A percentile compares a stretch with the other conserved stretches of the same genome.
Conservation (phyloP, 2,797 vertebrate species). For the Catharus ustulatus region DNA sequence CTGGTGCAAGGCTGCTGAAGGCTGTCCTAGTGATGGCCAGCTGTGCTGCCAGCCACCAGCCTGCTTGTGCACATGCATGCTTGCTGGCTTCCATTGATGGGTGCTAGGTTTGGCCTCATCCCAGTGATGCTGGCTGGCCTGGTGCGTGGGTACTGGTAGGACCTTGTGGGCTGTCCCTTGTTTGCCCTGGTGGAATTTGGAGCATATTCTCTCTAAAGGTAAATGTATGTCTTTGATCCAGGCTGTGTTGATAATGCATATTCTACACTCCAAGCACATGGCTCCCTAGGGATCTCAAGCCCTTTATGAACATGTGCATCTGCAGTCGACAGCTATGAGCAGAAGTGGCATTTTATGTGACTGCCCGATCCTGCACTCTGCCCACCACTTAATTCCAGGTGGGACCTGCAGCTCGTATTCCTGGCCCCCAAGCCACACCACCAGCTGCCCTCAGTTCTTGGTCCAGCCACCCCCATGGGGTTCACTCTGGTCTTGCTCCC, state of each 20-base stretch:
- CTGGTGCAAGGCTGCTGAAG: neutral
- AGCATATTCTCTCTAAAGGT: neutral
- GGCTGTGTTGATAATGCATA: accelerated
- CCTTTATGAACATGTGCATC: neutral
- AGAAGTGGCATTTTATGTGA: neutral
- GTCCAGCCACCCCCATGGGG: neutral
- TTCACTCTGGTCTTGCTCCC: neutral
- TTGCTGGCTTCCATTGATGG: neutral
- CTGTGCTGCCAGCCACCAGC: neutral
- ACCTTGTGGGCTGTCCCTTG: neutral
- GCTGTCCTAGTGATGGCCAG: neutral
- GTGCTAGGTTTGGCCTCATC: neutral
- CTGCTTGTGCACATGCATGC: neutral
- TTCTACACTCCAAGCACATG: neutral
- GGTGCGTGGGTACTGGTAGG: neutral
- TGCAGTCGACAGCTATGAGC: accelerated
- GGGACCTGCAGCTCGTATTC: neutral
- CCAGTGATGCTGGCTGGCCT: neutral
- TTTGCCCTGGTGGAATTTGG: neutral
- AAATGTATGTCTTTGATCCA: neutral
- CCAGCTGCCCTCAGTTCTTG: neutral
- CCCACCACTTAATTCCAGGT: neutral
- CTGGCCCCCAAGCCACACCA: neutral
- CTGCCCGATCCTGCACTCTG: neutral
- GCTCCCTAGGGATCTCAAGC: neutral